phyloP scores from a whole-genome alignment of 2,797 vertebrate species.

The Brachymystax lenok region DNA sequence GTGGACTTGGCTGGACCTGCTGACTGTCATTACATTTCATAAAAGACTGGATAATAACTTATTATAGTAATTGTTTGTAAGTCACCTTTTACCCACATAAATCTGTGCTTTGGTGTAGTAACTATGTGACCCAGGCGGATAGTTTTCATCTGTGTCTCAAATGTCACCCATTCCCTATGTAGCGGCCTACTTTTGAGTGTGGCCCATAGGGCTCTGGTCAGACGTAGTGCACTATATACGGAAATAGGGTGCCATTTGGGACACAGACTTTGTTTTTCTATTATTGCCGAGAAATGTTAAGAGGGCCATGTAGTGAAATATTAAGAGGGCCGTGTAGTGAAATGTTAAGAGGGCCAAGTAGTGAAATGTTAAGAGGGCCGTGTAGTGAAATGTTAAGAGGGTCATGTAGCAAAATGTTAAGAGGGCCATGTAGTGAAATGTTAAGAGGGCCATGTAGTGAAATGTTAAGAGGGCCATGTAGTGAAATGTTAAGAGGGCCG shows the following conservation, averaged over 20 bases:
- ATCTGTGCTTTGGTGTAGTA: background rate
- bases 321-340: conserved; percentile 13
- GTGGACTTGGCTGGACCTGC: background rate
- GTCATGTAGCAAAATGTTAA: conserved; percentile 11
- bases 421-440: conserved; percentile 13
- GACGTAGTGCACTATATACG: no score
- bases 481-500: conserved; percentile 16
- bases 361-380: conserved; percentile 13
- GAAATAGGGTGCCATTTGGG: conserved; percentile 6
- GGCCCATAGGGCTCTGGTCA: no score
- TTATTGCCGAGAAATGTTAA: conserved; percentile 36
- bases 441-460: conserved; percentile 14
- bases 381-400: conserved; percentile 1
- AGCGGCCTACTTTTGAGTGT: no score
- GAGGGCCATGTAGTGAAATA: conserved; percentile 15
- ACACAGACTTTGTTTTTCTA: conserved; percentile 54
- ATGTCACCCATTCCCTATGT: no score
- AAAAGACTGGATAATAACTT: no score
- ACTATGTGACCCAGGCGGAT: no score
- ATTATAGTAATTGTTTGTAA: no score
- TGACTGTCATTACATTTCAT: background rate
- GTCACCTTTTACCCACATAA: no score
- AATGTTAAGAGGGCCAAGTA: conserved; percentile 1
- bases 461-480: conserved; percentile 1
- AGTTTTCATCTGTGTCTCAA: no score